Evolutionary conservation across 2,888 invertebrate species (phyloP).

Genomic region (Carcina quercana): DNA sequence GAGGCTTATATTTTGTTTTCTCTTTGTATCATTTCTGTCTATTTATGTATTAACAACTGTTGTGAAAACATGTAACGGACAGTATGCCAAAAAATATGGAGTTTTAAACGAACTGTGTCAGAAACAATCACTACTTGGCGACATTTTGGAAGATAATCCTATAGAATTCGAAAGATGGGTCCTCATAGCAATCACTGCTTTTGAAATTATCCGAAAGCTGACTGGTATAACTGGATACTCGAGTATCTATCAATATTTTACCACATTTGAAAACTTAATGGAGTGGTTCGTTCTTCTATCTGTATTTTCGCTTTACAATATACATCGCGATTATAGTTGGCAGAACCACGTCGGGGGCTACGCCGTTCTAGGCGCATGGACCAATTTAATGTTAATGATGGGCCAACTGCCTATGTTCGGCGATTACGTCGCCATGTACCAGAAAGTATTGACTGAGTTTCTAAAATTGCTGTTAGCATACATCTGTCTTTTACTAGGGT

Average conservation of each 20-base stretch:
- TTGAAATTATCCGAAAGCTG: conserved; percentile 85
- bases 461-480: conserved; percentile 87
- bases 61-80: conserved; percentile 78
- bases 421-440: conserved; percentile 93
- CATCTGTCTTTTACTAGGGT: conserved; percentile 87
- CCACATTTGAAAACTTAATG: conserved; percentile 87
- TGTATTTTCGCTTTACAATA: conserved; percentile 87
- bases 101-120: conserved; percentile 83
- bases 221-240: conserved; percentile 88
- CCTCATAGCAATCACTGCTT: conserved; percentile 82
- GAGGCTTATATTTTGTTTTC: conserved; percentile 84
- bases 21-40: conserved; percentile 86
- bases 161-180: conserved; percentile 88
- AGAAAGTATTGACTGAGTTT: conserved; percentile 88
- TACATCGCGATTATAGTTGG: conserved; percentile 86
- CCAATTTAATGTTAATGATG: conserved; percentile 91
- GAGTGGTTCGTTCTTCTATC: conserved; percentile 91
- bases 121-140: conserved; percentile 81
- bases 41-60: conserved; percentile 86
- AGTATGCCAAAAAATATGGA: conserved; percentile 59
- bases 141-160: conserved; percentile 82
- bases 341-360: conserved; percentile 92
- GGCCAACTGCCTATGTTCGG: conserved; percentile 92
- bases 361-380: conserved; percentile 89
- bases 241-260: conserved; percentile 84